These are phyloP conservation scores for Leuciscus waleckii DNA, from an alignment of 2,797 vertebrate genomes.

Conservation along the genomic window DNA sequence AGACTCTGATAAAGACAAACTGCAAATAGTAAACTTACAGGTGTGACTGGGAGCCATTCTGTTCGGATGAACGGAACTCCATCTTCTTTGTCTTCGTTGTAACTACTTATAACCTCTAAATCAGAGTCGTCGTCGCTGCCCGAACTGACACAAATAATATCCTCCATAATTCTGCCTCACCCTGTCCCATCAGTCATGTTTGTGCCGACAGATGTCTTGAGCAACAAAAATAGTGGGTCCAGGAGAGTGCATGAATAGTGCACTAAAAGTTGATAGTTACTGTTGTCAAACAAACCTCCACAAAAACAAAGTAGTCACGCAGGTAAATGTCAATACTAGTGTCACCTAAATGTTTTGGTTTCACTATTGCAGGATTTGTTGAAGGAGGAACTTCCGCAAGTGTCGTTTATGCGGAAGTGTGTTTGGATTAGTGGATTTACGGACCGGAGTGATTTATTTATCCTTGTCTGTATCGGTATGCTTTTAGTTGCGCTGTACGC, in stretches of 20 bases:
- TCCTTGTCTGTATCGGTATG: not conserved
- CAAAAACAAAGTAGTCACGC: not conserved
- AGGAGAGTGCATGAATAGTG: not conserved
- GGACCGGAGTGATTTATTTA: too few relatives aligned
- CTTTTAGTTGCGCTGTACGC: not conserved
- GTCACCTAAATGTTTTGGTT: conserved; percentile 21
- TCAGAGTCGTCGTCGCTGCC: conserved; percentile 72
- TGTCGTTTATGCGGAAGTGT: conserved; percentile 31
- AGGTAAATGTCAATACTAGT: not conserved
- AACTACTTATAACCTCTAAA: conserved; percentile 69
- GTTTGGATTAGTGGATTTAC: not conserved
- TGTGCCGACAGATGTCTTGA: not conserved
- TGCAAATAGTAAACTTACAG: conserved; percentile 62
- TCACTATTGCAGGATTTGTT: not conserved
- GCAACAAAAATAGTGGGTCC: not conserved
- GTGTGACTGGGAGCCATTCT: conserved; percentile 57
- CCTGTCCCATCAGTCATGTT: not conserved
- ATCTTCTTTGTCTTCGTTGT: conserved; percentile 15
- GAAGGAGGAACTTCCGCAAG: conserved; percentile 32
- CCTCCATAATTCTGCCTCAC: conserved; percentile 64
- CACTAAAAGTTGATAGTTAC: not conserved
- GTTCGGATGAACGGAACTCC: conserved; percentile 43
- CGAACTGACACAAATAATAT: conserved; percentile 74
- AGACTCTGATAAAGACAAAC: not conserved
- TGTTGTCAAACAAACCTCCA: not conserved